Evolutionary conservation across 2,113 vertebrate species (phyloP), one percentile per base, ranked within the genome.

Genomic region (Catharus bicknelli): DNA sequence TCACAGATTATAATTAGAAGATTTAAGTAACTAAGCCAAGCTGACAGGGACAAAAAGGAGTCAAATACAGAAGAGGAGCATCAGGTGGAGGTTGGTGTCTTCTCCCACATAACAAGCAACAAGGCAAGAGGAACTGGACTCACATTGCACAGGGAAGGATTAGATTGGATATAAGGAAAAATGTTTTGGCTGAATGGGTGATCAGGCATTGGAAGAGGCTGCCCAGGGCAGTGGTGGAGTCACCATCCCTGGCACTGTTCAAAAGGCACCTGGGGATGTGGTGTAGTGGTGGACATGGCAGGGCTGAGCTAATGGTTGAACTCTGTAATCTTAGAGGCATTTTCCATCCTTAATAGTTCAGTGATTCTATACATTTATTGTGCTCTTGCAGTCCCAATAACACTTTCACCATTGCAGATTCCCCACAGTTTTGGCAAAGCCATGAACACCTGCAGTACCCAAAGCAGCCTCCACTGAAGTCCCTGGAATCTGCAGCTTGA

Each of bases 1-100:
- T 96, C 63, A 83, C 47, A 62, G 51, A 43, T 90, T 86, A 77
- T 83, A 91, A 93, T 83, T 74, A 74, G 88, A 50, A 86, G 47
- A 51, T 88, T 66, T 73, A 83, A 91, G 72, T 88, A 88, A 74
- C 54, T 62, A n/a, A 68, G 43, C 43, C 36, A 29, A 74, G n/a
- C 51, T 70, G 63, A 62, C 34, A 84, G 82, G 29, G 82, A 91
- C n/a, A 79, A 90, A 96, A 94, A 54, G 29, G 63, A 76, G 47
- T 66, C 29, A 76, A 82, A 58, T 21, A 16, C 34, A 61, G 50
- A 64, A 82, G 38, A 75, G 7, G 4, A 20, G 8, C 54, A 38
- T 61, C 47, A 55, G 78, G 48, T 61, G 55, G 78, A 53, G 55
- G 62, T 82, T 0, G 4, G 55, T 76, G 21, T 62, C 25, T 68